These are phyloP conservation scores for Stegana nigrithorax DNA, from an alignment of 2,888 invertebrate genomes.

Conservation along the genomic window DNA sequence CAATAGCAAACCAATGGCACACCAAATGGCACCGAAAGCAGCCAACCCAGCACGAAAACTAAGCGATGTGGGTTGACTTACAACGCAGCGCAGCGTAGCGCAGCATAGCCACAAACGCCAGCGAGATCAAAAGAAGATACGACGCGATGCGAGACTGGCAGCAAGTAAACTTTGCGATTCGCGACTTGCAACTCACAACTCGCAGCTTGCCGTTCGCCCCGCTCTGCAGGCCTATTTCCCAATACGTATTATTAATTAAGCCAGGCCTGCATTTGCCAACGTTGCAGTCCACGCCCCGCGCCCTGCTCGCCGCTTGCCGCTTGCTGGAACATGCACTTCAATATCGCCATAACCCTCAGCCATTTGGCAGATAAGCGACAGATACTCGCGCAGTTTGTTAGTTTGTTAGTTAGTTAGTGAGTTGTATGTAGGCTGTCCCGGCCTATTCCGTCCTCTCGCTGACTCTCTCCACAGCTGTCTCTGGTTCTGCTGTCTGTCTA, in stretches of 20 bases:
- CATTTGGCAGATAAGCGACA: constrained; percentile 6
- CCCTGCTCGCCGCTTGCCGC: background rate
- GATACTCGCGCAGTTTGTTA: constrained; percentile 8
- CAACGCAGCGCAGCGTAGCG: background rate
- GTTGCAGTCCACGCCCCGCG: background rate
- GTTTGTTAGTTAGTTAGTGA: constrained; percentile 7
- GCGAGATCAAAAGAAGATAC: constrained; percentile 6
- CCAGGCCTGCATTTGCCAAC: background rate
- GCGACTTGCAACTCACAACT: no score
- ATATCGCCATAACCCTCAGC: no score
- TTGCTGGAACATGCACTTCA: background rate
- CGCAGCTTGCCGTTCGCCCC: no score
- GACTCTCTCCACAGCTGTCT: no score
- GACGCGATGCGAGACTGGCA: background rate
- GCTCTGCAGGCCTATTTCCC: constrained; percentile 1
- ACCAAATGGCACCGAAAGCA: background rate
- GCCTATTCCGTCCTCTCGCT: no score
- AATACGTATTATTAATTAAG: constrained; percentile 10
- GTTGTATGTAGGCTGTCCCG: constrained; percentile 12
- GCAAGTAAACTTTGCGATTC: no score
- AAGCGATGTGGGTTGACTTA: constrained; percentile 9
- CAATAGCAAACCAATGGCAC: background rate
- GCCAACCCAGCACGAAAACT: background rate
- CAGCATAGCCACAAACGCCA: background rate
- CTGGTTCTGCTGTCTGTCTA: no score